These are phyloP conservation scores for Aspidapion aeneum DNA, from an alignment of 2,888 invertebrate genomes.

Conservation along the genomic window DNA sequence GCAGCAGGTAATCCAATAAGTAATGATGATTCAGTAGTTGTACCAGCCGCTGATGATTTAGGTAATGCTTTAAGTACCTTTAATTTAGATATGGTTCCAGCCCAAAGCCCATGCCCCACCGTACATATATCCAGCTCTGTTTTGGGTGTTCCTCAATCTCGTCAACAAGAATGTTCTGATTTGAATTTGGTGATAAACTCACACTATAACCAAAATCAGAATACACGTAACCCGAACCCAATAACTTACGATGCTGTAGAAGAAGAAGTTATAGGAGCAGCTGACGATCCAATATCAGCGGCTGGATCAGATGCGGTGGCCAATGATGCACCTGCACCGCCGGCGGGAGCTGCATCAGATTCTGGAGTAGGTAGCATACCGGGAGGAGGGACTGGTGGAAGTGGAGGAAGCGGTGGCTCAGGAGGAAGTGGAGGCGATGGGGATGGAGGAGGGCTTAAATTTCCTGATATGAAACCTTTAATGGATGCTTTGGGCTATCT, in stretches of 20 bases:
- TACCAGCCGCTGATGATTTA: slow-evolving; percentile 17
- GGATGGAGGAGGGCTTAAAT: slow-evolving; percentile 27
- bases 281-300: slow-evolving; percentile 37
- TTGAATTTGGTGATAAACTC: slow-evolving; percentile 68
- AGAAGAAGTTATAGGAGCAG: slow-evolving; percentile 23
- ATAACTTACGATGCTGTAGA: slow-evolving; percentile 32
- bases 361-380: slow-evolving; percentile 25
- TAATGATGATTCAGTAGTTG: slow-evolving; percentile 21
- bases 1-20: neutral
- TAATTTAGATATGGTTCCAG: slow-evolving; percentile 34
- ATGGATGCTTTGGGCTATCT: slow-evolving; percentile 35
- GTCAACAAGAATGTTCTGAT: slow-evolving; percentile 63
- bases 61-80: slow-evolving; percentile 36
- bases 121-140: slow-evolving; percentile 55
- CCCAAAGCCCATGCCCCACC: slow-evolving; percentile 50
- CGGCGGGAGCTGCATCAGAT: slow-evolving; percentile 23
- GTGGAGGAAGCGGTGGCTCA: slow-evolving; percentile 28
- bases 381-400: slow-evolving; percentile 25
- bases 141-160: slow-evolving; percentile 49
- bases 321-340: slow-evolving; percentile 36
- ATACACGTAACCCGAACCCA: slow-evolving; percentile 33
- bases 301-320: slow-evolving; percentile 30
- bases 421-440: slow-evolving; percentile 28
- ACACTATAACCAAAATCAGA: slow-evolving; percentile 56
- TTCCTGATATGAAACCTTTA: slow-evolving; percentile 42